phyloP scores from a whole-genome alignment of 1,140 invertebrate species.

The Aricia agestis region DNA sequence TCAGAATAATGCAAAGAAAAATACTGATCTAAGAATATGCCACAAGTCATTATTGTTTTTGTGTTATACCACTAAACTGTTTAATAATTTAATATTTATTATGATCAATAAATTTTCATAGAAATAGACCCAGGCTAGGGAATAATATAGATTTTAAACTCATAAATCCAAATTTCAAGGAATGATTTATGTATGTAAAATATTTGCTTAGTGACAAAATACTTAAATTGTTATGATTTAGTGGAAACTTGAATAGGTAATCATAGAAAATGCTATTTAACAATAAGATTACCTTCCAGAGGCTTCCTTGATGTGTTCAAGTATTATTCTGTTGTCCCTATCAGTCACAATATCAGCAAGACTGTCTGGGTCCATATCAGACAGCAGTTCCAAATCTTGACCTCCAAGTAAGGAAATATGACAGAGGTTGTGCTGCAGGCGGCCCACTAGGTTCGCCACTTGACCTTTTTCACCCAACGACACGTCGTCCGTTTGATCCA shows the following conservation, averaged over 20 bases:
- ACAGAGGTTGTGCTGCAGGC: slow-evolving; percentile 85
- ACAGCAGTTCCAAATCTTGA: slow-evolving; percentile 86
- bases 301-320: slow-evolving; percentile 89
- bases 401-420: slow-evolving; percentile 89
- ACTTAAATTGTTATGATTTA: neutral
- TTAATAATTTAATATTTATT: too few species aligned
- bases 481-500: slow-evolving; percentile 83
- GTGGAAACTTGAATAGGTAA: too few species aligned
- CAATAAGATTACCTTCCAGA: slow-evolving; percentile 80
- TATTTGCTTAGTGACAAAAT: neutral
- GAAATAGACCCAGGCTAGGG: too few species aligned
- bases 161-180: too few species aligned
- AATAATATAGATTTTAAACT: too few species aligned
- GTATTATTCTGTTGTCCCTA: slow-evolving; percentile 83
- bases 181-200: too few species aligned
- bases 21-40: too few species aligned
- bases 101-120: too few species aligned
- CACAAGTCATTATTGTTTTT: too few species aligned
- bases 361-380: slow-evolving; percentile 91
- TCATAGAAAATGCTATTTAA: neutral
- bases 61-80: too few species aligned
- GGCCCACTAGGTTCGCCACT: slow-evolving; percentile 81
- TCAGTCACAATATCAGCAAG: slow-evolving; percentile 86
- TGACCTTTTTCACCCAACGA: slow-evolving; percentile 75
- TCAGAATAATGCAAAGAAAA: too few species aligned